Conservation (phyloP, 2,113 vertebrate genomes). For the Varanus salvator region DNA sequence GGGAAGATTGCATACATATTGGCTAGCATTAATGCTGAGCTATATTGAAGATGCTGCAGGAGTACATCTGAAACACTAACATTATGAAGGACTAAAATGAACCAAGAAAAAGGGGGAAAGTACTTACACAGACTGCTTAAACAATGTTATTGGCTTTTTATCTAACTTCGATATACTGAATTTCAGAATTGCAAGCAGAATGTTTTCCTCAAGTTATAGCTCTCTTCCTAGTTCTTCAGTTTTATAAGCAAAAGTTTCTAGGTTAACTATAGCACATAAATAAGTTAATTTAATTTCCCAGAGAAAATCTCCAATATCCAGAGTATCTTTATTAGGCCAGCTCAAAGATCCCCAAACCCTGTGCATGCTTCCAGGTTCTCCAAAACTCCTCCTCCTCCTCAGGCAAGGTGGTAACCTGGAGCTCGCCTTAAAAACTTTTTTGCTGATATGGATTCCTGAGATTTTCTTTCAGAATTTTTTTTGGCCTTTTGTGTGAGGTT, state of each 20-base stretch:
- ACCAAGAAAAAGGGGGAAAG: background rate
- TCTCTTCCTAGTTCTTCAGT: background rate
- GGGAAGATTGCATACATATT: background rate
- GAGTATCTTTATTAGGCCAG: no score
- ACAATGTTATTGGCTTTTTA: background rate
- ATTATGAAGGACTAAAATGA: background rate
- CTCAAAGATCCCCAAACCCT: no score
- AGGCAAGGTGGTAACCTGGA: no score
- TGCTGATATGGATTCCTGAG: no score
- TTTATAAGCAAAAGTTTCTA: background rate
- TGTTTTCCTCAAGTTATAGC: background rate
- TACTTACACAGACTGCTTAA: background rate
- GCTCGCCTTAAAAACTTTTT: no score
- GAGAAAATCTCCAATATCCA: no score
- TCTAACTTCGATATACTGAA: background rate
- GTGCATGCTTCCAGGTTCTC: no score
- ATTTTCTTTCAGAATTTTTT: no score
- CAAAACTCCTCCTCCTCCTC: no score
- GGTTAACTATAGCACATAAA: background rate
- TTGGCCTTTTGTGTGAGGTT: no score
- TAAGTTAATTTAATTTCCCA: background rate
- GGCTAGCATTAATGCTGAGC: background rate
- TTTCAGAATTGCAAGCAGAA: background rate
- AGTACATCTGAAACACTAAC: background rate
- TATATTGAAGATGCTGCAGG: background rate